Percentiles rank a stretch among this genome's conserved stretches.
These are phyloP conservation scores for Sarcoramphus papa DNA, from an alignment of 2,797 vertebrate species.

Conservation along the genomic window DNA sequence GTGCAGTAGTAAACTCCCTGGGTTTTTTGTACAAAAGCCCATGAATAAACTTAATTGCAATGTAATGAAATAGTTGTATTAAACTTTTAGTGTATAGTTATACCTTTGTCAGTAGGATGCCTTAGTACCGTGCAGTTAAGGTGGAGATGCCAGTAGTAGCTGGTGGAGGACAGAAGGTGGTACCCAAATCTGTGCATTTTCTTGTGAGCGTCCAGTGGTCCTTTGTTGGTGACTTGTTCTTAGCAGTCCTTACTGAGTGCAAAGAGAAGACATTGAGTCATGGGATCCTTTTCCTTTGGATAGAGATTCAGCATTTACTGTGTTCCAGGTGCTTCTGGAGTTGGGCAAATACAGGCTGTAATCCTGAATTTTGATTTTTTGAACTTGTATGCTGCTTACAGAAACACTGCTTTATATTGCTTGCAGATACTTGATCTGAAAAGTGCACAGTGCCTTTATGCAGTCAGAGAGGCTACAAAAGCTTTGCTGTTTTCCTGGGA, in stretches of 20 bases:
- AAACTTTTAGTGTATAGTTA: background rate
- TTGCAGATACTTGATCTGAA: background rate
- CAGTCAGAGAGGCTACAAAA: background rate
- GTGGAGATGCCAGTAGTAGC: background rate
- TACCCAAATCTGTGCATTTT: background rate
- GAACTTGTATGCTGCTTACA: background rate
- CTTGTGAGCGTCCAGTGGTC: background rate
- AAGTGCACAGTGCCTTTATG: background rate
- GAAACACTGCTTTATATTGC: background rate
- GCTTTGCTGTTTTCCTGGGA: background rate
- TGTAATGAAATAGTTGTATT: background rate
- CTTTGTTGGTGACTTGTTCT: background rate
- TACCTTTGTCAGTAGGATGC: background rate
- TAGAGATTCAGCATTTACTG: background rate
- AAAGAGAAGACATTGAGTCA: fast-evolving
- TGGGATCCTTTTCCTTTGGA: background rate
- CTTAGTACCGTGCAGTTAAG: background rate
- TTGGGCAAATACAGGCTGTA: background rate
- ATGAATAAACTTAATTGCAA: background rate
- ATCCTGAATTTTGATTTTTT: background rate
- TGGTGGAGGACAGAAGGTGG: background rate
- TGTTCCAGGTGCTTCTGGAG: background rate
- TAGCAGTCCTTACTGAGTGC: background rate
- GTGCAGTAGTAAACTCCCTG: background rate
- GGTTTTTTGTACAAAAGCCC: background rate